Base-by-base conservation (phyloP, 2,113 vertebrate genomes). In the Hemicordylus capensis region DNA sequence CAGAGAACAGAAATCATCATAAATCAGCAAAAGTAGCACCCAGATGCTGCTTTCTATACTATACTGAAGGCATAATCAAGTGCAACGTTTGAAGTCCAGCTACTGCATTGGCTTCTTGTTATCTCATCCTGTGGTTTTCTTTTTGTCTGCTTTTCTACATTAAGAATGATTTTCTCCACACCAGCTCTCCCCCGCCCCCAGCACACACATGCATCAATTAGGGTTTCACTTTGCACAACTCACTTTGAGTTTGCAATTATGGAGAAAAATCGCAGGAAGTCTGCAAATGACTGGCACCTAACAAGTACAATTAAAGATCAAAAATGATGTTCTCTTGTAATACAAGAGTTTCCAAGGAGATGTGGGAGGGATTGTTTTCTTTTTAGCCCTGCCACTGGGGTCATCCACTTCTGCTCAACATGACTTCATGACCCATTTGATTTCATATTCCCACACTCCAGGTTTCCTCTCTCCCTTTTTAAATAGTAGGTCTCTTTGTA, bases 241-340 rank as follows among this genome's bases (percentile, higher is more conserved):
- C 64, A 10, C 44, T 87, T 83, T 82, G 85, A 83, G 56, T 76
- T 76, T 76, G 51, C 58, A 42, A 87, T 87, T 87, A 76, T 26
- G 42, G 59, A 11, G 54, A 77, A 42, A 78, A 77, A 87, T 72
- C 34, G 26, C 63, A 72, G 85, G 74, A 87, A 87, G 54, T 59
- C 54, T 17, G 42, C n/a, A 87, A 83, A 78, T 63, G 74, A 77
- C 80, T 77, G 85, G 64, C 64, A 83, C 56, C 80, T 70, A 83
- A 48, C 80, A 83, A 83, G 80, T 72, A 54, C 6, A 63, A 70
- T 79, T 9, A 83, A 69, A 48, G 84, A 63, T 42, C 2, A 67
- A 90, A 86, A 85, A 73, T 26, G 2, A 10, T 3, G 2, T 79
- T 77, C 85, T 76, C 48, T 54, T 87, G 64, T 78, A 46, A n/a